phyloP scores from a whole-genome alignment of 1,140 invertebrate genomes.

The Heterodera schachtii region DNA sequence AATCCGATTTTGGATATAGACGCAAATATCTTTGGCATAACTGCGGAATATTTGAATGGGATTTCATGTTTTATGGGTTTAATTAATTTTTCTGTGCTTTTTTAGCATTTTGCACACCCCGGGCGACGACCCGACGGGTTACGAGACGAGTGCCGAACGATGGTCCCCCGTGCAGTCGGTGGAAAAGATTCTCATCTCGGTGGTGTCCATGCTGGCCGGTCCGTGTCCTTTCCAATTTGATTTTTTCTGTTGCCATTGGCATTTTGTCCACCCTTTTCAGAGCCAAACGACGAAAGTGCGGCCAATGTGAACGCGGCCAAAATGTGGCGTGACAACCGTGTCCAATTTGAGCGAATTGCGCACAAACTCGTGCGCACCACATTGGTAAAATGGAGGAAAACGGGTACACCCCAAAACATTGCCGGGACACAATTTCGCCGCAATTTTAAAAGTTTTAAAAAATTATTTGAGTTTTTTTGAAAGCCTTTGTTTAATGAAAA shows the following conservation, averaged over 20 bases:
- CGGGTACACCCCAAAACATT: too few relatives aligned
- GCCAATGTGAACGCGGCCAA: conserved; percentile 99
- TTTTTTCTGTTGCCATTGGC: too few relatives aligned
- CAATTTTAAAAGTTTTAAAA: too few relatives aligned
- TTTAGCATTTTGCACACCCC: conserved; percentile 89
- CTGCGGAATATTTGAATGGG: too few relatives aligned
- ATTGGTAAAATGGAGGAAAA: conserved; percentile 68
- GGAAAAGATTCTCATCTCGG: conserved; percentile 96
- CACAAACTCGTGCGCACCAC: conserved; percentile 88
- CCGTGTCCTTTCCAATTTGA: conserved; percentile 35
- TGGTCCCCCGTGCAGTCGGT: conserved; percentile 99
- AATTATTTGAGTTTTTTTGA: too few relatives aligned
- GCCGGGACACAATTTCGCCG: too few relatives aligned
- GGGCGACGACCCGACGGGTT: conserved; percentile 95
- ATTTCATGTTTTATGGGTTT: too few relatives aligned
- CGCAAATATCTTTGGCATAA: too few relatives aligned
- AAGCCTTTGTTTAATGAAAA: too few relatives aligned
- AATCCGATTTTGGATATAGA: too few relatives aligned
- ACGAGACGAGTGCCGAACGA: conserved; percentile 93
- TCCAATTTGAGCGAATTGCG: conserved; percentile 90
- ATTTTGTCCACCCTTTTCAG: conserved; percentile 69
- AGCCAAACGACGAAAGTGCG: conserved; percentile 98
- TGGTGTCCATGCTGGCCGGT: conserved; percentile 96
- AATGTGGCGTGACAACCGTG: conserved; percentile 94
- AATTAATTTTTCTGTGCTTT: background rate